phyloP scores from a whole-genome alignment of 2,113 vertebrate genomes.

The Ammospiza caudacuta region DNA sequence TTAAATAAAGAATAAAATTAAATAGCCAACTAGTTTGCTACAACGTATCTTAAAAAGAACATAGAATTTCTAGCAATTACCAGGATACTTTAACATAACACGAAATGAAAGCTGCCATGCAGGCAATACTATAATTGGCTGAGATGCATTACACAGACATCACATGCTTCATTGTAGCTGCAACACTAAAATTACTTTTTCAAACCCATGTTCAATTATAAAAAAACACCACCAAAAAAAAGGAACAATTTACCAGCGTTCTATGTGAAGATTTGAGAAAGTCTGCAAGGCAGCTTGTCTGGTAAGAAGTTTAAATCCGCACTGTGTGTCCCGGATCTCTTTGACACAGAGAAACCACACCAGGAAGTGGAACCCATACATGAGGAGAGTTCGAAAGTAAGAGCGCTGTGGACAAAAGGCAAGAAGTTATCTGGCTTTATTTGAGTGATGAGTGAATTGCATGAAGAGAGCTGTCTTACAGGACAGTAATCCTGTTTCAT shows the following conservation, averaged over 20 bases:
- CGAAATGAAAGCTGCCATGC: not conserved
- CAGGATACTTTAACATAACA: not conserved
- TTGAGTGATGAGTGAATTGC: not conserved
- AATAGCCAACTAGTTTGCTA: not conserved
- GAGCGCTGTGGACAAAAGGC: conserved; percentile 83
- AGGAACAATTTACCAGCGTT: conserved; percentile 85
- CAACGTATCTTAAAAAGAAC: not conserved
- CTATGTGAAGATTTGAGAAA: conserved; percentile 91
- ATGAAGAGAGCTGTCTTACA: not conserved
- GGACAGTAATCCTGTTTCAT: not conserved
- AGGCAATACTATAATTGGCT: not conserved
- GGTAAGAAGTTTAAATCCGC: conserved; percentile 95
- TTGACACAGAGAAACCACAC: conserved; percentile 97
- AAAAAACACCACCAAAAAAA: not conserved
- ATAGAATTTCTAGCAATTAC: not conserved
- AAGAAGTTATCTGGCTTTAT: conserved; percentile 20
- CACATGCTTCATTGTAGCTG: not conserved
- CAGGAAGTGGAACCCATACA: conserved; percentile 98
- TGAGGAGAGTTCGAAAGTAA: conserved; percentile 91
- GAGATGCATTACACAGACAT: not conserved
- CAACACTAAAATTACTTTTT: not conserved
- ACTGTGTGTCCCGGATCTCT: conserved; percentile 92
- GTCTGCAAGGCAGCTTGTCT: conserved; percentile 88
- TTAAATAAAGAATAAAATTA: not conserved
- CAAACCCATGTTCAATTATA: not conserved